Evolutionary conservation across 2,113 vertebrate genomes (phyloP).

Genomic region (Edolisoma coerulescens): DNA sequence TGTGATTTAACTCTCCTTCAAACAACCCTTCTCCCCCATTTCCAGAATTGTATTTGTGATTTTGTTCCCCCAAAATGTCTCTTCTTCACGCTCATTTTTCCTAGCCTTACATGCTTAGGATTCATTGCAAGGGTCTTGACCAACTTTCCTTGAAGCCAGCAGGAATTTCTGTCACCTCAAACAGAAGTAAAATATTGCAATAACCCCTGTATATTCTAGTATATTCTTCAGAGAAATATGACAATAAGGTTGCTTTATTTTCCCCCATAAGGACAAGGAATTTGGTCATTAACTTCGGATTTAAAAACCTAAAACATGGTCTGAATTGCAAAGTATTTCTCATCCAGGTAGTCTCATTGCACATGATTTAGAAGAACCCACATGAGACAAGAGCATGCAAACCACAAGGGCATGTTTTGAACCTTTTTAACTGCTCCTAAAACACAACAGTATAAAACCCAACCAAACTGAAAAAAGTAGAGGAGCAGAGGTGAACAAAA

Average conservation of each 20-base stretch:
- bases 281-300: neutral
- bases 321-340: neutral
- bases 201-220: neutral
- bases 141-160: neutral
- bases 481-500: neutral
- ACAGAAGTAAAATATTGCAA: neutral
- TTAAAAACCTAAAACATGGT: neutral
- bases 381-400: neutral
- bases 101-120: neutral
- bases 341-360: neutral
- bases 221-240: neutral
- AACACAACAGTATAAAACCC: neutral
- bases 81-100: neutral
- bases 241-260: neutral
- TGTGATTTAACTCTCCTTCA: neutral
- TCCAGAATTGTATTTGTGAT: neutral
- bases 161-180: neutral
- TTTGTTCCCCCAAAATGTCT: neutral
- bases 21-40: neutral
- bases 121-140: neutral
- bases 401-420: neutral
- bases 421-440: neutral
- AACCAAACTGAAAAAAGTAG: neutral
- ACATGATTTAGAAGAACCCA: neutral
- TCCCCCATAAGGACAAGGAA: neutral